Evolutionary conservation across 2,888 invertebrate species (phyloP).

Genomic region (Alitta virens): DNA sequence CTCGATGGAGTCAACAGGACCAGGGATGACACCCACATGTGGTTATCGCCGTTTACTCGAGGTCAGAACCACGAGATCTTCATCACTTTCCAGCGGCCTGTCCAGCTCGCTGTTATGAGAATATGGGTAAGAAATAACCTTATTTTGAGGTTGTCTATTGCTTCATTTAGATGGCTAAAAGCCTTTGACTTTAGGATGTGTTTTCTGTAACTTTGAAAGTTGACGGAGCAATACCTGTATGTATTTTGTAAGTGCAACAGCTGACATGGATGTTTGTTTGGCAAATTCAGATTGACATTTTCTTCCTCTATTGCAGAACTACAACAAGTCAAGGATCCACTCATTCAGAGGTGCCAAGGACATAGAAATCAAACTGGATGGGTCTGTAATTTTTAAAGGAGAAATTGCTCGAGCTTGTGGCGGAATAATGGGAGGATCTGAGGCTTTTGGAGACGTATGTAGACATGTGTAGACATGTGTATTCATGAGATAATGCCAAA

Average conservation of each 20-base stretch:
- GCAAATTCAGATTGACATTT: too few species aligned
- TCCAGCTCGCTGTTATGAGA: constrained; percentile 66
- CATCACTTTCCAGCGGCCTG: constrained; percentile 62
- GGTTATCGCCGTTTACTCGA: constrained; percentile 69
- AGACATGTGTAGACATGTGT: too few species aligned
- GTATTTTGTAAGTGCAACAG: too few species aligned
- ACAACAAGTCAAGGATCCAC: constrained; percentile 83
- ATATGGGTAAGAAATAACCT: constrained; percentile 75
- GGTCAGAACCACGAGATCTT: constrained; percentile 66
- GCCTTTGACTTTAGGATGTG: too few species aligned
- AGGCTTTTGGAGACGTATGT: constrained; percentile 63
- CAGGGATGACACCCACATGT: constrained; percentile 75
- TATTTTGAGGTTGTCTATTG: too few species aligned
- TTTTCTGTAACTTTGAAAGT: too few species aligned
- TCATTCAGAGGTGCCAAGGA: constrained; percentile 75
- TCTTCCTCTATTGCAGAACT: constrained; percentile 65
- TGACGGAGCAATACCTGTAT: too few species aligned
- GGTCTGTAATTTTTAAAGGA: constrained; percentile 70
- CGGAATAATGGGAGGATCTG: constrained; percentile 68
- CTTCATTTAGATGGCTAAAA: too few species aligned
- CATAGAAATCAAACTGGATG: constrained; percentile 70
- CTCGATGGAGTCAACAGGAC: constrained; percentile 73
- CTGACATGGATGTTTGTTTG: too few species aligned
- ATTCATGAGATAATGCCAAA: too few species aligned
- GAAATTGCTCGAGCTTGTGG: constrained; percentile 80